phyloP scores from a whole-genome alignment of 2,113 vertebrate genomes.

The rabbit (Oryctolagus cuniculus) region mOryCun1.1 NC_091432.1:171536001-171536500 shows the following conservation, averaged over 20 bases:
- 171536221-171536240: not conserved
- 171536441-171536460: no score
- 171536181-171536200: not conserved
- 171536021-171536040: not conserved
- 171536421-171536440: no score
- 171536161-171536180: not conserved
- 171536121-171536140: not conserved
- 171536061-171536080: not conserved
- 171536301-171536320: no score
- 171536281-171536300: not conserved
- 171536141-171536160: not conserved
- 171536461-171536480: no score
- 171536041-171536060: not conserved
- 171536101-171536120: fast-evolving
- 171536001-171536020: not conserved
- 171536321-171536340: no score
- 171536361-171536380: no score
- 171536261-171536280: not conserved
- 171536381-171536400: no score
- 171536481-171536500: no score
- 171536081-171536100: not conserved
- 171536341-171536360: no score
- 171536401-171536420: no score
- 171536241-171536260: not conserved
- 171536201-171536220: not conserved